These are phyloP conservation scores for Drosophila teissieri DNA, from an alignment of 1,140 invertebrate species.

Conservation along the genomic window DNA sequence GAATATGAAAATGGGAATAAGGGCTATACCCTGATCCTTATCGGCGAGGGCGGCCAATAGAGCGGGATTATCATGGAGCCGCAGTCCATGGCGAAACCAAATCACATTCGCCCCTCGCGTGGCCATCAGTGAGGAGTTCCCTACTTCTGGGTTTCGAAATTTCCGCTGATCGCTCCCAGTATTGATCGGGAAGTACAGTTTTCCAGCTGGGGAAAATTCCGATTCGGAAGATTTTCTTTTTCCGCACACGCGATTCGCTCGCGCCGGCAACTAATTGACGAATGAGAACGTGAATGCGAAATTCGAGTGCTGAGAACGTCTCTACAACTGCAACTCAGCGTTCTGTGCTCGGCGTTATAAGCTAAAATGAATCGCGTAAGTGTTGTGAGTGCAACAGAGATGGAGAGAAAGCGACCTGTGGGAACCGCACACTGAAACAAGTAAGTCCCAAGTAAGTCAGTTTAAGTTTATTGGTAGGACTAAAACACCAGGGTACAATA, in stretches of 20 bases:
- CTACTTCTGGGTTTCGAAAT: neutral
- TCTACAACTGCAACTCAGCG: conserved; percentile 18
- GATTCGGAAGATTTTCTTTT: neutral
- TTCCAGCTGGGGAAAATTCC: conserved; percentile 4
- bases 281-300: conserved; percentile 45
- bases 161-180: neutral
- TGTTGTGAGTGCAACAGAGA: neutral
- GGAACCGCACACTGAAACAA: conserved; percentile 15
- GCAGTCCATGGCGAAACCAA: conserved; percentile 91
- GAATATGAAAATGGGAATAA: conserved; percentile 90
- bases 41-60: conserved; percentile 87
- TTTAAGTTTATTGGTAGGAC: too few species aligned
- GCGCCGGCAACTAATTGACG: conserved; percentile 56
- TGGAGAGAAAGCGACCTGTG: conserved; percentile 14
- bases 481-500: too few species aligned
- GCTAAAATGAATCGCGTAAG: neutral
- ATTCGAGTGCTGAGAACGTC: conserved; percentile 2
- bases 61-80: conserved; percentile 91
- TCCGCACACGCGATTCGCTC: conserved; percentile 46
- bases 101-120: conserved; percentile 65
- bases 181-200: neutral
- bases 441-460: too few species aligned
- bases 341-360: conserved; percentile 1
- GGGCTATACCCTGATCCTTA: conserved; percentile 74
- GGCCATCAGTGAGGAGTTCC: conserved; percentile 29